Percentiles rank a stretch among this genome's conserved stretches.
These are phyloP conservation scores for Falco rusticolus DNA, from an alignment of 2,797 vertebrate genomes.

Conservation along the genomic window DNA sequence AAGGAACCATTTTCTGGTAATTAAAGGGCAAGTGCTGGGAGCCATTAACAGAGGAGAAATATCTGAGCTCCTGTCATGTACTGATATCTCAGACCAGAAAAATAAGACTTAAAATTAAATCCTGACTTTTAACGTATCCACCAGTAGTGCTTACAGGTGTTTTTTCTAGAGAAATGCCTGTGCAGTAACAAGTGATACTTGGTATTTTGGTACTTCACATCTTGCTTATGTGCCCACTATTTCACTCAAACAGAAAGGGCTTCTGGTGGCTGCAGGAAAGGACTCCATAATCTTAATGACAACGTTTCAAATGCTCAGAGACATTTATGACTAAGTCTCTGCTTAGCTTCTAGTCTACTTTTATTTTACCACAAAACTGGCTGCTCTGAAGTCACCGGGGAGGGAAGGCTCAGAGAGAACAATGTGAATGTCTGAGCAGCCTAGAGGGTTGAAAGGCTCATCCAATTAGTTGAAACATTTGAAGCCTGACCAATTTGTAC, in stretches of 20 bases:
- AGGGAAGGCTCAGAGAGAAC: neutral
- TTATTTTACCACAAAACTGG: neutral
- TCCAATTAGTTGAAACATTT: neutral
- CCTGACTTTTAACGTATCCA: neutral
- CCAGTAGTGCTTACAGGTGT: neutral
- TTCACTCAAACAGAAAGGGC: neutral
- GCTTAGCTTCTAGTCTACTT: neutral
- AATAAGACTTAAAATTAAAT: neutral
- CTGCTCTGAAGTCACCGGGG: neutral
- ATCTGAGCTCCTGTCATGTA: neutral
- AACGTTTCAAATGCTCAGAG: neutral
- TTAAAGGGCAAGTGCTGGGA: neutral
- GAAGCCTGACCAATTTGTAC: slow-evolving; percentile 26
- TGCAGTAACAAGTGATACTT: neutral
- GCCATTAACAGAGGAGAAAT: neutral
- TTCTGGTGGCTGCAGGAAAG: neutral
- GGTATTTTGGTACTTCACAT: neutral
- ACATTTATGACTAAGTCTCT: neutral
- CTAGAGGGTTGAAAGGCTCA: neutral
- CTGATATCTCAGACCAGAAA: neutral
- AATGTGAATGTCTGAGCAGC: neutral
- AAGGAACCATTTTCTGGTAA: neutral
- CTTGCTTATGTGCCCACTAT: neutral
- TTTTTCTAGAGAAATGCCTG: neutral
- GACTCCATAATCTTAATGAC: neutral